phyloP scores from a whole-genome alignment of 2,888 invertebrate species.

The Tetheella fluctuosa region DNA sequence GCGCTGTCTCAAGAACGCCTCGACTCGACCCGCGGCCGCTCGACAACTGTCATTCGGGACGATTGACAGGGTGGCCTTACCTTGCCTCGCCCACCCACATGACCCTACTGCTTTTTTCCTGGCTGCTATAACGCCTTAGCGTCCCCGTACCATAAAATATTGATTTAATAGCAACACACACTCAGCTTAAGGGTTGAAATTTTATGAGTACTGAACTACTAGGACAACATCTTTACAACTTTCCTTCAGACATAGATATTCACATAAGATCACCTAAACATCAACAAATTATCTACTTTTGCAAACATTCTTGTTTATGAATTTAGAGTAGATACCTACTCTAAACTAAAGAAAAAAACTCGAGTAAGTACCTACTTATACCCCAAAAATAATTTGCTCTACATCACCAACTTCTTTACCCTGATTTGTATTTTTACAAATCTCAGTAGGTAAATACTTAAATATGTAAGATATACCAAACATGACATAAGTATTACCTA shows the following conservation, averaged over 20 bases:
- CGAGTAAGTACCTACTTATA: too few species aligned
- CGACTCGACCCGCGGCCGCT: slow-evolving; percentile 65
- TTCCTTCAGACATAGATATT: neutral
- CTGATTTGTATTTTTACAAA: too few species aligned
- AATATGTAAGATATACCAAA: too few species aligned
- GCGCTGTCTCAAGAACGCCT: slow-evolving; percentile 58
- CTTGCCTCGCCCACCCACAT: slow-evolving; percentile 33
- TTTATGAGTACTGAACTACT: neutral
- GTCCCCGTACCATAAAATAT: slow-evolving; percentile 12
- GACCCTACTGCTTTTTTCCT: slow-evolving; percentile 19
- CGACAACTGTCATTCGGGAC: slow-evolving; percentile 64
- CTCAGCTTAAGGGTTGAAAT: neutral
- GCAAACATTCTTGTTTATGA: too few species aligned
- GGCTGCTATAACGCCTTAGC: slow-evolving; percentile 19
- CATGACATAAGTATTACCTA: too few species aligned
- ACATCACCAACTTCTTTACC: too few species aligned
- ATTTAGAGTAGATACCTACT: too few species aligned
- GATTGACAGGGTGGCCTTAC: slow-evolving; percentile 38
- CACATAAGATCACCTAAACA: neutral
- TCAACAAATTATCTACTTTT: neutral
- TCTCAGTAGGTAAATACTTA: too few species aligned
- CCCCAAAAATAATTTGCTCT: too few species aligned
- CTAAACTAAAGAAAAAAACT: too few species aligned
- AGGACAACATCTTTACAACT: neutral
- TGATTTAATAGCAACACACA: slow-evolving; percentile 3